Evolutionary conservation across 1,140 invertebrate genomes (phyloP).

Genomic region (Trichomalopsis sarcophagae): DNA sequence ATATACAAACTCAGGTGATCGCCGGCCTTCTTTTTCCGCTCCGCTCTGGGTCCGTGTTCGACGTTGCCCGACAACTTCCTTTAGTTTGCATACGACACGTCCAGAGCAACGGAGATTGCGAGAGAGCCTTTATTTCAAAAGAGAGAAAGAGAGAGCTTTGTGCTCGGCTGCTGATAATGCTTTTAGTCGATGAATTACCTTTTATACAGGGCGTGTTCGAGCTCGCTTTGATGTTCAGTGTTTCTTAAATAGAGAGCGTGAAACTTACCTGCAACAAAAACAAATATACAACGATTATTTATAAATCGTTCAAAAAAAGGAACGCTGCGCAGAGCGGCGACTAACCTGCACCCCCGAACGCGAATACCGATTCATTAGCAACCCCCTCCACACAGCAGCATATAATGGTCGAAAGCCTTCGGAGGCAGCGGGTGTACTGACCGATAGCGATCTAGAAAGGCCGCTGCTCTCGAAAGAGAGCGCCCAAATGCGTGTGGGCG

Average conservation of each 20-base stretch:
- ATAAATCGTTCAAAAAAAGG: neutral
- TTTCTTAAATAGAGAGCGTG: neutral
- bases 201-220: no score
- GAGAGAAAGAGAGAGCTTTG: neutral
- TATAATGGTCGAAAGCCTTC: neutral
- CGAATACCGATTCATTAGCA: slow-evolving; percentile 43
- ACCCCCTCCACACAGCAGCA: no score
- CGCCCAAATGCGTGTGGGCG: slow-evolving; percentile 42
- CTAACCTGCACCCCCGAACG: neutral
- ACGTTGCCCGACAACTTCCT: slow-evolving; percentile 39
- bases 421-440: neutral
- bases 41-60: slow-evolving; percentile 17
- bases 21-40: slow-evolving; percentile 22
- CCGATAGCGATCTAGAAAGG: slow-evolving; percentile 42
- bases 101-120: neutral
- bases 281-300: neutral
- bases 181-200: slow-evolving; percentile 13
- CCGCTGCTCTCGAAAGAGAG: neutral
- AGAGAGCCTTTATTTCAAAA: slow-evolving; percentile 27
- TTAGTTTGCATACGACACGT: slow-evolving; percentile 46
- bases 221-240: no score
- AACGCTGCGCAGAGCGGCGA: neutral
- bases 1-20: slow-evolving; percentile 29
- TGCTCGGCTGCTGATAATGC: neutral
- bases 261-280: neutral